Conservation (phyloP, 2,888 invertebrate species). For the Spisula subtruncata region DNA sequence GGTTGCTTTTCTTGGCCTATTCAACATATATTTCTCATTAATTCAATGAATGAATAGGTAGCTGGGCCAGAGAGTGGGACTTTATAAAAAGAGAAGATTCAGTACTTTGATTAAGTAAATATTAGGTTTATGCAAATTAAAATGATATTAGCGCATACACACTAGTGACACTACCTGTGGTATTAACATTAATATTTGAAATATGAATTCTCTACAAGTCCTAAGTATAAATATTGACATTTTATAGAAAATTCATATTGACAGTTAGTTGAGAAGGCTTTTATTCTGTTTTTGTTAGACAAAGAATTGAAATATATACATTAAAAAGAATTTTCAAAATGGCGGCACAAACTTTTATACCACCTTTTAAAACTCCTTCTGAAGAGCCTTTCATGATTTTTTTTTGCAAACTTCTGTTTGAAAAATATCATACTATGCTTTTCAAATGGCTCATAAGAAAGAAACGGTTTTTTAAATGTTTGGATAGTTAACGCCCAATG, state of each 20-base stretch:
- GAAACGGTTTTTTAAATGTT: neutral
- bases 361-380: neutral
- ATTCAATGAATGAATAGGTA: conserved; percentile 17
- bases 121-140: conserved; percentile 64
- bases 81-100: conserved; percentile 35
- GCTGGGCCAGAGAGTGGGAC: neutral
- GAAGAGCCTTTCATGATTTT: neutral
- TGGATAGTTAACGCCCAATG: neutral
- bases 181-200: conserved; percentile 51
- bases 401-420: neutral
- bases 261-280: neutral
- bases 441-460: neutral
- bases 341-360: neutral
- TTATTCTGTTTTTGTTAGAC: neutral
- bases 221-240: conserved; percentile 47
- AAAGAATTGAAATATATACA: conserved; percentile 26
- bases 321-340: neutral
- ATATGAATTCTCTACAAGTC: conserved; percentile 22
- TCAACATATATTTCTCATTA: neutral
- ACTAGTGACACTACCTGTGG: neutral
- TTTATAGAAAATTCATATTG: neutral
- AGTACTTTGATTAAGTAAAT: conserved; percentile 58
- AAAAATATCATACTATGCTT: neutral
- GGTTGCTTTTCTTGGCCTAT: neutral
- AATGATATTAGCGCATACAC: conserved; percentile 39